Conservation (phyloP, 2,888 invertebrate genomes). For the Quadriops clusia region DNA sequence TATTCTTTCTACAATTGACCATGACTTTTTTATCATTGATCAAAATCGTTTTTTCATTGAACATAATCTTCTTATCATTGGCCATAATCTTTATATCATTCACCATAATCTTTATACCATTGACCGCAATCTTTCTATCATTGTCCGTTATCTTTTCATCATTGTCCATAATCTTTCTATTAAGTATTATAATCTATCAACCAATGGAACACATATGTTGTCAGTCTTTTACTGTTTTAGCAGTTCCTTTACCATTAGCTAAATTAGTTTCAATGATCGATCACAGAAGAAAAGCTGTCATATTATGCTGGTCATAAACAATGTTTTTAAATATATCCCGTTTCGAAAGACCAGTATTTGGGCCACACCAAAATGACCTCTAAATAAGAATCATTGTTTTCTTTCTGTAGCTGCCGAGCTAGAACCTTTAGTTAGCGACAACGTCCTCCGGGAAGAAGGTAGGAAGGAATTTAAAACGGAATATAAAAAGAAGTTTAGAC, state of each 20-base stretch:
- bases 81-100: slow-evolving; percentile 1
- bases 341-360: no score
- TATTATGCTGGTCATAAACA: no score
- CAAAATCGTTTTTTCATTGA: neutral
- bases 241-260: no score
- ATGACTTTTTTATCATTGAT: no score
- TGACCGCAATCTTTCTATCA: neutral
- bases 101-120: no score
- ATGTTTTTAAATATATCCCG: no score
- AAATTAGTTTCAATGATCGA: no score
- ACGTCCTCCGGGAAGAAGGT: slow-evolving; percentile 32
- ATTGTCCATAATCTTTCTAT: slow-evolving; percentile 1
- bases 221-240: no score
- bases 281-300: no score
- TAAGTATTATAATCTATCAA: neutral
- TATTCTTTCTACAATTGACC: neutral
- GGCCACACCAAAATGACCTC: neutral
- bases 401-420: slow-evolving; percentile 49
- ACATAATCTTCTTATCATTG: slow-evolving; percentile 4
- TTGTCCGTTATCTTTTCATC: slow-evolving; percentile 2
- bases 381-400: no score
- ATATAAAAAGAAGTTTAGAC: slow-evolving; percentile 72
- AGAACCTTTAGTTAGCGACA: slow-evolving; percentile 61
- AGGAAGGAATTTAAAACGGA: slow-evolving; percentile 57
- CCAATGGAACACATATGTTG: no score